Conservation (phyloP, 2,888 invertebrate species). For the Epinotia demarniana region DNA sequence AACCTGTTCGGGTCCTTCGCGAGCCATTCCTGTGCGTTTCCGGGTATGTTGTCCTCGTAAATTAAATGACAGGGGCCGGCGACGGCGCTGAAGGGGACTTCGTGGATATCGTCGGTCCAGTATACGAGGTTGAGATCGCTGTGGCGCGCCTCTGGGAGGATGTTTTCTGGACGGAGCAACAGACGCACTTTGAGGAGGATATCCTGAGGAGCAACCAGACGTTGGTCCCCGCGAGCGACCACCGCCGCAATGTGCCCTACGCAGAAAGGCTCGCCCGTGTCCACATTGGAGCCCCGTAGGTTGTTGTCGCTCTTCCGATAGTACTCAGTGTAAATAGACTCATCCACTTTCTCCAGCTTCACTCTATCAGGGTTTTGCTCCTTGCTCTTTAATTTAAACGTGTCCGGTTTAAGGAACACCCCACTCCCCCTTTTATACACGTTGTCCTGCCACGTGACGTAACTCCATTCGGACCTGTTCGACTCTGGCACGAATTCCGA, state of each 20-base stretch:
- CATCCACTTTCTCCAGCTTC: conserved; percentile 85
- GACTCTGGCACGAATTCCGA: conserved; percentile 67
- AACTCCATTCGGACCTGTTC: conserved; percentile 76
- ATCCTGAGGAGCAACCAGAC: conserved; percentile 82
- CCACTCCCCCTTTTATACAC: conserved; percentile 87
- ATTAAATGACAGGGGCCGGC: conserved; percentile 88
- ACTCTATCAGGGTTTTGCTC: conserved; percentile 56
- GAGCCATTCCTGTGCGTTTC: conserved; percentile 85
- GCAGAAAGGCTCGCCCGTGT: conserved; percentile 90
- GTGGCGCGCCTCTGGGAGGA: conserved; percentile 84
- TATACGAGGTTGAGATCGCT: conserved; percentile 90
- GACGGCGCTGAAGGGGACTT: conserved; percentile 85
- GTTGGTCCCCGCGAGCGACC: conserved; percentile 79
- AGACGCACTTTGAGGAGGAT: conserved; percentile 88
- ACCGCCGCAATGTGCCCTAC: conserved; percentile 89
- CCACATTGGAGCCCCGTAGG: conserved; percentile 88
- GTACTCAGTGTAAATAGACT: conserved; percentile 91
- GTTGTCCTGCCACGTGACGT: conserved; percentile 84
- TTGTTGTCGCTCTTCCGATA: conserved; percentile 90
- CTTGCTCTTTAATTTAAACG: conserved; percentile 84
- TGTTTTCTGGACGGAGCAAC: conserved; percentile 91
- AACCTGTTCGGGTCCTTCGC: conserved; percentile 87
- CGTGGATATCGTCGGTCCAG: conserved; percentile 90
- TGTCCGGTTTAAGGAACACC: conserved; percentile 88
- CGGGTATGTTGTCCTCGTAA: conserved; percentile 85